Conservation (phyloP, 2,797 vertebrate species). For the Clamator glandarius region DNA sequence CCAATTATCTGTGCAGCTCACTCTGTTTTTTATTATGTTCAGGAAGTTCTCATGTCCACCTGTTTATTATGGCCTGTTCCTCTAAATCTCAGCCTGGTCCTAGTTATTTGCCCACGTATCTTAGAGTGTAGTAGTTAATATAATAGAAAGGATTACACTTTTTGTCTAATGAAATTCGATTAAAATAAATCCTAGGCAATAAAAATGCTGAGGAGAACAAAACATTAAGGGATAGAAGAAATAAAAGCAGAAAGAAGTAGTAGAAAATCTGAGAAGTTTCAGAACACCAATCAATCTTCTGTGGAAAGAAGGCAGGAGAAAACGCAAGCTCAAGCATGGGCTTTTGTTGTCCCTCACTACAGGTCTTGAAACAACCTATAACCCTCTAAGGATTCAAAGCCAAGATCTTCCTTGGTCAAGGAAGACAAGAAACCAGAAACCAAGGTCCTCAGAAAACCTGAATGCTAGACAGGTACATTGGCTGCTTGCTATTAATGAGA, state of each 20-base stretch:
- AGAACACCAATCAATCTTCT: neutral
- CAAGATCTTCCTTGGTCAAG: neutral
- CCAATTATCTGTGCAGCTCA: neutral
- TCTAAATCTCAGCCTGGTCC: neutral
- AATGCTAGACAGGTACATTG: neutral
- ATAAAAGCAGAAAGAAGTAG: neutral
- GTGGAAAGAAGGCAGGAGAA: neutral
- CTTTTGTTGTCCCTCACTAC: neutral
- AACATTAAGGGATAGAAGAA: neutral
- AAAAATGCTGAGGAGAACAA: neutral
- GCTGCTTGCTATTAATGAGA: neutral
- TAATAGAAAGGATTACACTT: neutral
- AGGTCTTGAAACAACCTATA: neutral
- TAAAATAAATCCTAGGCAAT: neutral
- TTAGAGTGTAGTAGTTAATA: neutral
- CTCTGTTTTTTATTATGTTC: neutral
- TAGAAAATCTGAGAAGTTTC: neutral
- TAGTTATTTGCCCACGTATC: neutral
- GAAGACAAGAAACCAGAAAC: neutral
- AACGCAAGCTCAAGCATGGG: neutral
- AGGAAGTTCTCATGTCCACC: neutral
- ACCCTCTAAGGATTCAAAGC: neutral
- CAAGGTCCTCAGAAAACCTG: neutral
- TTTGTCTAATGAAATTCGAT: neutral
- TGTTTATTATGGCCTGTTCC: neutral